phyloP scores from a whole-genome alignment of 2,797 vertebrate genomes.

The Coracias cyanogaster region DNA sequence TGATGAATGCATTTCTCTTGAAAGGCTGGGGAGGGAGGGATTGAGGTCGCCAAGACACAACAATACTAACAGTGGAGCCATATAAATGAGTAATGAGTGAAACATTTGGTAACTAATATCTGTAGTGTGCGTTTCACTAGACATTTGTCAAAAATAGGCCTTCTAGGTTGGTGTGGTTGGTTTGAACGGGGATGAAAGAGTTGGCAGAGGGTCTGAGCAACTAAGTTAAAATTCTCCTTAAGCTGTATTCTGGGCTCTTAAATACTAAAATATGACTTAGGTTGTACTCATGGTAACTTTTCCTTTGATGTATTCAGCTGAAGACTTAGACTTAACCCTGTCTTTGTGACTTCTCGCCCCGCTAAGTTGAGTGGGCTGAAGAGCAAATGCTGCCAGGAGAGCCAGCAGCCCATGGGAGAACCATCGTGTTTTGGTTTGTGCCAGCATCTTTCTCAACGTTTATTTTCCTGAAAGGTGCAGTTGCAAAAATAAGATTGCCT shows the following conservation, averaged over 20 bases:
- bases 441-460: not conserved
- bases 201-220: not conserved
- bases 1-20: not conserved
- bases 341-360: not conserved
- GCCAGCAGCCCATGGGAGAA: not conserved
- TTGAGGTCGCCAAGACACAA: not conserved
- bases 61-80: not conserved
- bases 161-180: not conserved
- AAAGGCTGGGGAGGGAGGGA: not conserved
- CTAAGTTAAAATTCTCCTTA: constrained; percentile 9
- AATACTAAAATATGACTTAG: not conserved
- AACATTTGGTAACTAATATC: not conserved
- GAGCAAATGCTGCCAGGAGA: not conserved
- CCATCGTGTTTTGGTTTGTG: not conserved
- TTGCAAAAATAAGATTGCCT: not conserved
- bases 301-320: not conserved
- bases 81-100: not conserved
- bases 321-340: not conserved
- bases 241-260: not conserved
- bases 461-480: not conserved
- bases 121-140: not conserved
- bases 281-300: not conserved
- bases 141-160: not conserved
- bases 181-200: not conserved
- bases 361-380: not conserved